These are phyloP conservation scores for Cygnus buccinator DNA, from an alignment of 2,113 vertebrate genomes.

Conservation along the genomic window DNA sequence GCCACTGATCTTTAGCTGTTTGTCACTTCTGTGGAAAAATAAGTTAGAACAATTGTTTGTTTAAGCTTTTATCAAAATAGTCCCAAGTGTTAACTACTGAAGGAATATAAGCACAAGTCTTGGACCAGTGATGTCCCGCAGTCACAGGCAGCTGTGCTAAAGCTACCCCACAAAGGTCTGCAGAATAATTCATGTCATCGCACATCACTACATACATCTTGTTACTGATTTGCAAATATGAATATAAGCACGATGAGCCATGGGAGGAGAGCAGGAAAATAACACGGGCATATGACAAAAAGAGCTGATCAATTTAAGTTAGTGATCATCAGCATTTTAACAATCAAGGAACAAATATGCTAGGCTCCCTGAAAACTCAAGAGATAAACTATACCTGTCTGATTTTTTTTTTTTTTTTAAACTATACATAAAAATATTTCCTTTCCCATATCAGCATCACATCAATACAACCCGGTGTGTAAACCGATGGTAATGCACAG, in stretches of 20 bases:
- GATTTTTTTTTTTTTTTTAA: neutral
- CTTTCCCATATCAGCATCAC: neutral
- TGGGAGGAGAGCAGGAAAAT: neutral
- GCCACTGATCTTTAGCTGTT: neutral
- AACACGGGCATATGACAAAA: neutral
- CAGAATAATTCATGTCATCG: neutral
- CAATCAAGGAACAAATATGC: neutral
- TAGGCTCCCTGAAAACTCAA: neutral
- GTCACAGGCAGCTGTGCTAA: neutral
- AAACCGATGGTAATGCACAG: neutral
- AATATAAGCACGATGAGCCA: neutral
- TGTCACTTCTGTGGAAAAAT: neutral
- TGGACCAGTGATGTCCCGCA: neutral
- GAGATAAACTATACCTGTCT: neutral
- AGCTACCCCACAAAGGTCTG: neutral
- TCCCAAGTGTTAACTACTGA: neutral
- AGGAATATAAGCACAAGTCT: neutral
- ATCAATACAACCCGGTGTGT: neutral
- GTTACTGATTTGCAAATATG: neutral
- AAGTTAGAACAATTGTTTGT: too few relatives aligned
- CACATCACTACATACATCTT: neutral
- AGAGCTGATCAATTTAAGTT: neutral
- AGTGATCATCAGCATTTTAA: neutral
- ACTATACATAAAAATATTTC: neutral
- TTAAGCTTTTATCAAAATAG: neutral